Base-by-base conservation (phyloP, 37 sponge, comb jelly and placozoan genomes). In the Cliona cf. orientalis region DNA sequence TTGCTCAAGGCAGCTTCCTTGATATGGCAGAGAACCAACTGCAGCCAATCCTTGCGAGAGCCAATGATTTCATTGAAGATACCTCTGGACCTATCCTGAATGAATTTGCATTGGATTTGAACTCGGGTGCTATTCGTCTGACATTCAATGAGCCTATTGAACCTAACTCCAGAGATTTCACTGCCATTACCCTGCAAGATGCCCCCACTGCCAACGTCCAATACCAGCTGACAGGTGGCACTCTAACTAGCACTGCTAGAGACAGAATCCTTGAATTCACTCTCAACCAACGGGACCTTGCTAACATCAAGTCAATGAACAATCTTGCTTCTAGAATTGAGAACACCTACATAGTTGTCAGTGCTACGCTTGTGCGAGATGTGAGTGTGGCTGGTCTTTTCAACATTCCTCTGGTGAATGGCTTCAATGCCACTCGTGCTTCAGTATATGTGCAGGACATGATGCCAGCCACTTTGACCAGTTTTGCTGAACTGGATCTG, bases 71-170 rank as follows among this genome's bases (percentile, higher is more conserved):
- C 58, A 41, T 72, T 7, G 42, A 29, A 61, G 97, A 93, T 60
- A 82, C 74, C 31, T 72, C 92, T 72, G 85, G 80, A 37, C 97
- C 97, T 35, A 35, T 6, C 40, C 80, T 93, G 1, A 42, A 5
- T 17, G 42, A 39, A 19, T 93, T 90, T 45, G 39, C 32, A 19
- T 79, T 96, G 28, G 87, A 96, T 74, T 56, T 96, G 81, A 71
- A 96, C 66, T 73, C 59, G 23, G 94, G 91, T 11, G 28, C 35
- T 14, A 40, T 93, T 11, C 71, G 81, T 6, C 83, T 96, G 7
- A 72, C 71, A 6, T 96, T 96, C 78, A 76, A 93, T 84, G 94
- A 93, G 33, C 79, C 91, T 34, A 91, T 96, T 11, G 43, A 75
- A 12, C 44, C 78, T 0, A 85, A 46, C 46, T 58, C 89, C 0